Evolutionary conservation across 1,140 invertebrate genomes (phyloP), one percentile per base, ranked within the genome.

Genomic region (Drosophila subpulchrella): DNA sequence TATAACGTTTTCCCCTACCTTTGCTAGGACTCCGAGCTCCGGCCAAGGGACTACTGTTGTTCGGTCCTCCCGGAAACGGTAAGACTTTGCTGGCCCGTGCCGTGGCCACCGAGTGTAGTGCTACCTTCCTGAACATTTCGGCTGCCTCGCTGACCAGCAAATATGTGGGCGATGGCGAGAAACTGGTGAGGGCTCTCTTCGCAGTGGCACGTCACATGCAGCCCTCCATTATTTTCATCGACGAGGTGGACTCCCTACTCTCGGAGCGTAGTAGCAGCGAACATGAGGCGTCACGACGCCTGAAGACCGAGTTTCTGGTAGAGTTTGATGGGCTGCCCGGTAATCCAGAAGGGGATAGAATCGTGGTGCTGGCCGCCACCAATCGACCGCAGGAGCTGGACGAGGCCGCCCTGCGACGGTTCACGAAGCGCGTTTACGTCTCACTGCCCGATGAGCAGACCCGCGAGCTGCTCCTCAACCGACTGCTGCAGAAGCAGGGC

Each of bases 261-360:
- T 97, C 97, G 38, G 97, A 98, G 93, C 94, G 98, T 27, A 96
- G 96, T 56, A 97, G 97, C 80, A 95, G 96, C 62, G 98, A 99
- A 93, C 98, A 99, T 92, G 98, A 99, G 93, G 97, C 98, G 27
- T 98, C 97, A 20, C 94, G 98, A 12, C 95, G 98, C 73, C 94
- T 99, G n/a, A 99, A 99, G 94, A 99, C 98, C 0, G 98, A 99
- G 93, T 99, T 99, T 93, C 94, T 99, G 7, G 97, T 99, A 3
- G 98, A 99, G 93, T 97, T 99, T 93, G 98, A 99, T 93, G 97
- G 97, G 11, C 94, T 98, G 60, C 96, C 96, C 2, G 95, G 95
- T 10, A 95, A 95, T 92, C 94, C 95, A 0, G 98, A 99, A 30
- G 94, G 93, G 11, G 98, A 99, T 90, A 94, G 97, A 63, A 95